Percentiles rank a stretch among this genome's conserved stretches.
Conservation (phyloP, 1,140 invertebrate species). For the Bombyx mori region ASM3026992v2 NC_085122.1:14240501-14241000, state of each 20-base stretch:
- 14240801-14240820: no score
- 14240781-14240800: background rate
- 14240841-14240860: background rate
- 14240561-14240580: background rate
- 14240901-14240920: background rate
- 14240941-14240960: background rate
- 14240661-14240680: constrained; percentile 2
- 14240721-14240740: background rate
- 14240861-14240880: background rate
- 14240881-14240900: background rate
- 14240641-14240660: background rate
- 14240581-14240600: background rate
- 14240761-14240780: background rate
- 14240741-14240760: background rate
- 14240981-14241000: no score
- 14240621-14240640: background rate
- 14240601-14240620: background rate
- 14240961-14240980: no score
- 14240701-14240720: background rate
- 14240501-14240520: constrained; percentile 1
- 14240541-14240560: background rate
- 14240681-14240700: background rate
- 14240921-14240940: background rate
- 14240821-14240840: no score
- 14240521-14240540: background rate